A percentile compares a stretch with the other conserved stretches of the same genome.
Evolutionary conservation across 2,888 invertebrate genomes (phyloP).

Genomic region (Drosophila peninsularis): DNA sequence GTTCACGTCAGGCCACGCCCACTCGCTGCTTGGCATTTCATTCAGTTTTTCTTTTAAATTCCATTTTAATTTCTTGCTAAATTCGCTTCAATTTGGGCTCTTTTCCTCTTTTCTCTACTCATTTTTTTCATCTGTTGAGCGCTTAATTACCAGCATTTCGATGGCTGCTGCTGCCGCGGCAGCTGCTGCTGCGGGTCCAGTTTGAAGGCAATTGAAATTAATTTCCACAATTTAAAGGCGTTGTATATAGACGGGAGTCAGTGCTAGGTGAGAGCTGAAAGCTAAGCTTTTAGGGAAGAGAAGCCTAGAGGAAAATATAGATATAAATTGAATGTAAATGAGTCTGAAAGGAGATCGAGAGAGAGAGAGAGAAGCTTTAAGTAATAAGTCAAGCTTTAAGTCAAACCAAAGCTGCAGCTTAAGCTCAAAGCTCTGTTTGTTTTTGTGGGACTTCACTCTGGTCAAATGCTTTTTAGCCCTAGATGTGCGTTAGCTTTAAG

Average conservation of each 20-base stretch:
- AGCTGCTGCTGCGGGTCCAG: constrained; percentile 35
- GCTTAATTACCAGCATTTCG: constrained; percentile 76
- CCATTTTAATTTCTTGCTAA: constrained; percentile 71
- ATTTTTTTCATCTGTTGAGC: constrained; percentile 23
- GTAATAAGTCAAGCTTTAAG: neutral
- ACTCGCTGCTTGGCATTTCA: constrained; percentile 26
- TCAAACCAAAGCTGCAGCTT: neutral
- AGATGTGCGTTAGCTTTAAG: neutral
- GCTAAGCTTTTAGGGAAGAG: neutral
- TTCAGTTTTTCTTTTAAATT: constrained; percentile 50
- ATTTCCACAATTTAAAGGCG: constrained; percentile 50
- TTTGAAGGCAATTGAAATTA: constrained; percentile 45
- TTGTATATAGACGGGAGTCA: neutral
- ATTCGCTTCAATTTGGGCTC: constrained; percentile 27
- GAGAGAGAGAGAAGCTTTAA: no score
- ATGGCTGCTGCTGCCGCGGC: constrained; percentile 37
- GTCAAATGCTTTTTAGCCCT: no score
- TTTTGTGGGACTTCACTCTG: neutral
- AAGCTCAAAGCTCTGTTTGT: neutral
- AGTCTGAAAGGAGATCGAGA: no score
- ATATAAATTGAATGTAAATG: no score
- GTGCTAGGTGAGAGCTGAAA: neutral
- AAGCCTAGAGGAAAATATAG: no score
- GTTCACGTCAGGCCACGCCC: constrained; percentile 62
- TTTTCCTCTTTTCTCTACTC: constrained; percentile 17